phyloP scores from a whole-genome alignment of 2,888 invertebrate species.

The Leptura quadrifasciata region DNA sequence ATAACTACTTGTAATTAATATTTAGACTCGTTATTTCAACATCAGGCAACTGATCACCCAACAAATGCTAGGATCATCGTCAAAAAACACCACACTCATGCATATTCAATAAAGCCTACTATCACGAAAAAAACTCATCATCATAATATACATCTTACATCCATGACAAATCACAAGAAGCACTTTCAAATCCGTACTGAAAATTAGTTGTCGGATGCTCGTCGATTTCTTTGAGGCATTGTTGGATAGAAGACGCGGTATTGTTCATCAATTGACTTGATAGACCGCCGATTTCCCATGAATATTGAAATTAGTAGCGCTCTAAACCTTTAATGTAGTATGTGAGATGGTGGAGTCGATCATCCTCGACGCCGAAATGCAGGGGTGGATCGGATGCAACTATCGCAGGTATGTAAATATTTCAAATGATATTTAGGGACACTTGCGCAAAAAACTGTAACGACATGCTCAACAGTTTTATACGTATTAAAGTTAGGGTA shows the following conservation, averaged over 20 bases:
- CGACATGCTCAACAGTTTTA: too few species aligned
- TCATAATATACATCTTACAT: background rate
- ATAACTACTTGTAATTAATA: background rate
- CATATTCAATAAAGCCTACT: background rate
- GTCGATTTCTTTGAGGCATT: constrained; percentile 17
- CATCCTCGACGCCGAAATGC: constrained; percentile 1
- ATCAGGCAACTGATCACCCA: background rate
- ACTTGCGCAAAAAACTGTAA: too few species aligned
- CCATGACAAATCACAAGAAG: background rate
- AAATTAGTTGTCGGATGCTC: background rate
- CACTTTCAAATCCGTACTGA: constrained; percentile 3
- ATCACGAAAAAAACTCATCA: background rate
- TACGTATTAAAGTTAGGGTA: too few species aligned
- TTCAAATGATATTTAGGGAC: too few species aligned
- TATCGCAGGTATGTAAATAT: too few species aligned
- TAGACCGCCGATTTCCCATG: constrained; percentile 62
- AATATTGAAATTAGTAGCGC: constrained; percentile 63
- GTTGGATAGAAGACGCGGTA: constrained; percentile 11
- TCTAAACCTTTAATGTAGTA: constrained; percentile 37
- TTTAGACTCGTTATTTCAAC: background rate
- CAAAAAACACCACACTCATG: background rate
- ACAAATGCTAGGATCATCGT: background rate
- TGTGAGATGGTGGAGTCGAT: constrained; percentile 24
- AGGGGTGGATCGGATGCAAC: background rate
- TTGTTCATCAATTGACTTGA: constrained; percentile 24